Evolutionary conservation across 1,140 invertebrate species (phyloP).

Genomic region (Megathymus violae): DNA sequence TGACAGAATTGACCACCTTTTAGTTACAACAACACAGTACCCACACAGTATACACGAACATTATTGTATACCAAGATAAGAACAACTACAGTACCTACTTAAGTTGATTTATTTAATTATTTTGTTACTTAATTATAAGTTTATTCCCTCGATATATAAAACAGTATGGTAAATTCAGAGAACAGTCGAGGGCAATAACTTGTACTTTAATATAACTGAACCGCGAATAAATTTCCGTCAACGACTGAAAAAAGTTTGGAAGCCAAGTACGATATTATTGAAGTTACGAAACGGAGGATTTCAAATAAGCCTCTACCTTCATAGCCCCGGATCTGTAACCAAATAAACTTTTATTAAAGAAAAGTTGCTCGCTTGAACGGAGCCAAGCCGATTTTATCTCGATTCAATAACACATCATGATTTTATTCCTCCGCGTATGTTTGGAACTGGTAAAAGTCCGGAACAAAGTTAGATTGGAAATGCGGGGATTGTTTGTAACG

Average conservation of each 20-base stretch:
- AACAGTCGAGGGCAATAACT: slow-evolving; percentile 19
- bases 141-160: no score
- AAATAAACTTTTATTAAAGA: slow-evolving; percentile 57
- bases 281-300: slow-evolving; percentile 51
- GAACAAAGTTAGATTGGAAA: slow-evolving; percentile 28
- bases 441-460: slow-evolving; percentile 7
- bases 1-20: no score
- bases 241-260: slow-evolving; percentile 47
- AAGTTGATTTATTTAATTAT: no score
- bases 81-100: no score
- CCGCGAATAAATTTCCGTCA: slow-evolving; percentile 43
- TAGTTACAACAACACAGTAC: no score
- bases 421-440: slow-evolving; percentile 45
- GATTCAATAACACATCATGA: slow-evolving; percentile 45
- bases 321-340: slow-evolving; percentile 42
- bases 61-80: no score
- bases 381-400: slow-evolving; percentile 46
- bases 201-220: slow-evolving; percentile 22
- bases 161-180: not conserved
- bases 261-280: slow-evolving; percentile 48
- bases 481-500: slow-evolving; percentile 14
- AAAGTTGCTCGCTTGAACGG: slow-evolving; percentile 48
- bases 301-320: slow-evolving; percentile 61
- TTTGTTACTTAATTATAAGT: no score
- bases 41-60: no score